These are phyloP conservation scores for Empis stercorea DNA, from an alignment of 2,888 invertebrate species.

Conservation along the genomic window DNA sequence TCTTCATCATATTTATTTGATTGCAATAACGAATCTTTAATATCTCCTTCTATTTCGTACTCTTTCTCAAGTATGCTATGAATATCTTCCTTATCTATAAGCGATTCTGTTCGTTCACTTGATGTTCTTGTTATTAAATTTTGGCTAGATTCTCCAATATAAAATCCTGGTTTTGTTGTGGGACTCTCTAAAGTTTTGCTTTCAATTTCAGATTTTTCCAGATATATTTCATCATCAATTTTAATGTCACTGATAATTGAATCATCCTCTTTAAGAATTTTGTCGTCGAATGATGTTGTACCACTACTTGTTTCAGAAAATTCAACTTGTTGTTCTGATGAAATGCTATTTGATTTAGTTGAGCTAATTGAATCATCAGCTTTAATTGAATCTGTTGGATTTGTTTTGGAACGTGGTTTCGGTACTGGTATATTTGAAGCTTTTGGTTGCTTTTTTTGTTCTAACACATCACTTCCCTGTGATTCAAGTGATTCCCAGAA, in stretches of 20 bases:
- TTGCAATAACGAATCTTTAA: not conserved
- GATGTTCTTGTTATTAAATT: slow-evolving; percentile 31
- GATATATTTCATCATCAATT: slow-evolving; percentile 9
- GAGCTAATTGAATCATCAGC: slow-evolving; percentile 8
- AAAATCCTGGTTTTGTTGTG: slow-evolving; percentile 28
- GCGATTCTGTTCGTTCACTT: slow-evolving; percentile 11
- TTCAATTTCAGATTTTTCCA: not conserved
- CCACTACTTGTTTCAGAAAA: slow-evolving; percentile 12
- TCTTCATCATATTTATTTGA: no score
- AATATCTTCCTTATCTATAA: slow-evolving; percentile 14
- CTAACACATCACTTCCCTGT: slow-evolving; percentile 2
- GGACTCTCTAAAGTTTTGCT: no score
- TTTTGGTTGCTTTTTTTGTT: slow-evolving; percentile 1
- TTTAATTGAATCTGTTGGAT: slow-evolving; percentile 23
- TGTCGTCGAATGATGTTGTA: slow-evolving; percentile 10
- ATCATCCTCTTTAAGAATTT: slow-evolving; percentile 7
- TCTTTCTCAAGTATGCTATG: slow-evolving; percentile 5
- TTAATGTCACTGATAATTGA: slow-evolving; percentile 10
- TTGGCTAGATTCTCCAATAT: slow-evolving; percentile 35
- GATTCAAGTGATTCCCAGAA: slow-evolving; percentile 15
- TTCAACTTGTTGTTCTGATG: slow-evolving; percentile 14
- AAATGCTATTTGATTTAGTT: slow-evolving; percentile 10
- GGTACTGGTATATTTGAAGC: slow-evolving; percentile 23
- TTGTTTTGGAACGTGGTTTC: slow-evolving; percentile 30
- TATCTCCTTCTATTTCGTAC: slow-evolving; percentile 4